Evolutionary conservation across 2,113 vertebrate species (phyloP).

Genomic region (Dissostichus mawsoni): DNA sequence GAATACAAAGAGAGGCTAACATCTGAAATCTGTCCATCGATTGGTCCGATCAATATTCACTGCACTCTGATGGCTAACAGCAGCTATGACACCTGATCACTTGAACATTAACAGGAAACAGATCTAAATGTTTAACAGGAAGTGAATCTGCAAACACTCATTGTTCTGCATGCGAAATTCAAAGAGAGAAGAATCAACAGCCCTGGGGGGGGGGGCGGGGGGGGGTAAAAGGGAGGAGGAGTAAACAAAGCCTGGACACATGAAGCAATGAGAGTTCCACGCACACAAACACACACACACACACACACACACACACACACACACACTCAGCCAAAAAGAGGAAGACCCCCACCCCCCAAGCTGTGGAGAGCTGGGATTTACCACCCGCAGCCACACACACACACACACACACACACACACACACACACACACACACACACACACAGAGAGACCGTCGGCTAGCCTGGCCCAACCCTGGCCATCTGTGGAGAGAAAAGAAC

Average conservation of each 20-base stretch:
- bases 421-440: conserved; percentile 45
- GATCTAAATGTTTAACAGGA: neutral
- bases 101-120: too few species aligned
- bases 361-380: conserved; percentile 68
- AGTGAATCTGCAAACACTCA: neutral
- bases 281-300: conserved; percentile 23
- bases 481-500: conserved; percentile 60
- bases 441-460: conserved; percentile 31
- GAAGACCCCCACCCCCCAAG: conserved; percentile 73
- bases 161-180: conserved; percentile 9
- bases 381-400: conserved; percentile 65
- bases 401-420: conserved; percentile 37
- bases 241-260: conserved; percentile 36
- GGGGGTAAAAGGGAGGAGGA: neutral
- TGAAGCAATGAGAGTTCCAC: conserved; percentile 13
- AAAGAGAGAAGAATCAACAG: conserved; percentile 40
- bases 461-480: conserved; percentile 56
- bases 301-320: conserved; percentile 17
- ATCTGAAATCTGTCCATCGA: conserved; percentile 72
- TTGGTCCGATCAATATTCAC: conserved; percentile 68
- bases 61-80: too few species aligned
- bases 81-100: too few species aligned
- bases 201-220: neutral
- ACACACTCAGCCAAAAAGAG: conserved; percentile 66
- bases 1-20: conserved; percentile 66